A percentile compares a stretch with the other conserved stretches of the same genome.
Conservation (phyloP, 1,140 invertebrate genomes). For the Calephelis nemesis region DNA sequence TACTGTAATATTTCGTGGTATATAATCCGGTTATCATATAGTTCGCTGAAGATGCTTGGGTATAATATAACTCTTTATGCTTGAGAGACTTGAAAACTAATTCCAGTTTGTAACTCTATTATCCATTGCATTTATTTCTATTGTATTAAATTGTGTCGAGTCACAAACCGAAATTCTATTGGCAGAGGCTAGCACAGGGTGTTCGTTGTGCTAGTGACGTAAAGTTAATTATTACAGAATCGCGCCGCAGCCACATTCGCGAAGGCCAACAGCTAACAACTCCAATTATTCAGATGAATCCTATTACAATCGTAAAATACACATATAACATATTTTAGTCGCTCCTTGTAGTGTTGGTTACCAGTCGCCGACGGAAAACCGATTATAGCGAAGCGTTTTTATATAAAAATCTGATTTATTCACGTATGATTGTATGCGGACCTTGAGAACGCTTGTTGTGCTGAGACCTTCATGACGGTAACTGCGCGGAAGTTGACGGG, state of each 20-base stretch:
- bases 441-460: constrained; percentile 69
- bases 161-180: constrained; percentile 64
- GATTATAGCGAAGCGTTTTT: constrained; percentile 60
- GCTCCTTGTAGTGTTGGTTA: constrained; percentile 47
- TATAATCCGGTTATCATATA: constrained; percentile 15
- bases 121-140: constrained; percentile 11
- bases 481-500: constrained; percentile 75
- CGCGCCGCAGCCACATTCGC: constrained; percentile 51
- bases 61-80: constrained; percentile 10
- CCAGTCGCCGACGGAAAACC: constrained; percentile 52
- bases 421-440: constrained; percentile 75
- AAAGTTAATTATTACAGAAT: constrained; percentile 76
- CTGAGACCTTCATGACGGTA: constrained; percentile 75
- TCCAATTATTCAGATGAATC: constrained; percentile 68
- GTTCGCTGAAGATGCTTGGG: constrained; percentile 6
- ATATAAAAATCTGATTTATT: constrained; percentile 69
- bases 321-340: constrained; percentile 53
- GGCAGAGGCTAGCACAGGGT: constrained; percentile 67
- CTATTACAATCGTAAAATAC: constrained; percentile 52
- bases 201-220: constrained; percentile 68
- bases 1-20: constrained; percentile 10
- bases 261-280: constrained; percentile 63
- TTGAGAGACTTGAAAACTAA: constrained; percentile 11
- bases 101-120: constrained; percentile 13
- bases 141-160: constrained; percentile 43